Base-by-base conservation (phyloP, 2,113 vertebrate species). In the Odobenus rosmarus region DNA sequence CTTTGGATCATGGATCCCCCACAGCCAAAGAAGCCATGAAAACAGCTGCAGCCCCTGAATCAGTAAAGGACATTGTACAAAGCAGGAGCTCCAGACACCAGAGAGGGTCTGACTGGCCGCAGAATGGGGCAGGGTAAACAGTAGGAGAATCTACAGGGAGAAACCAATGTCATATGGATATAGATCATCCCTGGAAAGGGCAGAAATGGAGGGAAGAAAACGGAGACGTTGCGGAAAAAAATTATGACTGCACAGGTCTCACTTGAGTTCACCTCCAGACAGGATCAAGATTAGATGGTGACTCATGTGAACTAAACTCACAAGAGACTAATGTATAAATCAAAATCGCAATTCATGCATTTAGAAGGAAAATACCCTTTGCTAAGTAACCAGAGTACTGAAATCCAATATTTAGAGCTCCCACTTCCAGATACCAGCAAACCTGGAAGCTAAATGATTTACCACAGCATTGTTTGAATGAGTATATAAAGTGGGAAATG, bases 31-130 rank as follows among this genome's bases (percentile, higher is more conserved):
- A 36, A 86, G 4, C 18, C 36, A 33, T 49, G 42, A 28, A 86
- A 82, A 57, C 33, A 49, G 19, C 33, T 85, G 5, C 23, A 23
- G 5, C 21, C 15, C 2, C 15, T 57, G 23, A 24, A 2, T 18
- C 4, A 1, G 28, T 12, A 36, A 7, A 12, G 5, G 6, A 3
- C 0, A 4, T 10, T 62, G 15, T 36, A 23, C 15, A 39, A 57
- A 92, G 39, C 28, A 74, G 23, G 26, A 15, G 4, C n/a, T 24
- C 21, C 1, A 33, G 18, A 28, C 13, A 36, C 18, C 46, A 89
- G 24, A 42, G 49, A 82, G 8, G 19, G 7, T 49, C 79, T 42
- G 57, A 13, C 1, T 55, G 31, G 57, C 64, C 36, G 16, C 69
- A 42, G 71, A 94, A 51, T 5, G 4, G n/a, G 49, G 28, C 77